Conservation (phyloP, 2,113 vertebrate genomes). For the Rhinopomastus cyanomelas region DNA sequence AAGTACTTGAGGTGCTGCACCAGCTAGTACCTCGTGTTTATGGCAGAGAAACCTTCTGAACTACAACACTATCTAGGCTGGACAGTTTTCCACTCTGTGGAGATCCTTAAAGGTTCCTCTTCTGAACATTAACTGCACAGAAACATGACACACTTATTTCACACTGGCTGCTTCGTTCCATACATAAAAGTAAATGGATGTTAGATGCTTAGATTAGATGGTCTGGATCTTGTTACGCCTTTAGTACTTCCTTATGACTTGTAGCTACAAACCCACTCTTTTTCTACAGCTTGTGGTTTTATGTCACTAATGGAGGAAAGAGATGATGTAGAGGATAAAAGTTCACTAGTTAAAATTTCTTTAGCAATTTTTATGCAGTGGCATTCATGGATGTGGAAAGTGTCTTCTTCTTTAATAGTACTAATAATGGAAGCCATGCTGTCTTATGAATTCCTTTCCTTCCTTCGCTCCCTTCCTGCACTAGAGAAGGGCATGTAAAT, state of each 20-base stretch:
- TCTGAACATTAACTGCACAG: neutral
- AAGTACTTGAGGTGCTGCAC: fast-evolving
- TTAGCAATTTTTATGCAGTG: neutral
- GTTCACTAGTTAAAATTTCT: neutral
- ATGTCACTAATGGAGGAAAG: neutral
- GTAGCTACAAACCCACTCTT: neutral
- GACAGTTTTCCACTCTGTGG: neutral
- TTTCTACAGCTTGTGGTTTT: neutral
- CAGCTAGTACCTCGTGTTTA: fast-evolving
- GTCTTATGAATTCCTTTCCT: neutral
- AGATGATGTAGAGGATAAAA: neutral
- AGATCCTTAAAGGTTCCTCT: neutral
- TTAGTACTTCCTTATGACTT: neutral
- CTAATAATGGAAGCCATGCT: neutral
- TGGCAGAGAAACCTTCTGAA: neutral
- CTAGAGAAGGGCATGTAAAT: neutral
- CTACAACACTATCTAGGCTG: neutral
- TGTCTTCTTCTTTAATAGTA: neutral
- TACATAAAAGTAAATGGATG: conserved; percentile 1
- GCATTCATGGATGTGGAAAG: neutral
- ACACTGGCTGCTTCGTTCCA: neutral
- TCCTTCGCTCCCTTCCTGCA: neutral
- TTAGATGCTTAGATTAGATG: neutral
- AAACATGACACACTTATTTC: neutral
- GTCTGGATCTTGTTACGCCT: neutral